phyloP scores from a whole-genome alignment of 2,888 invertebrate genomes.

The Drosophila glabriapex region DNA sequence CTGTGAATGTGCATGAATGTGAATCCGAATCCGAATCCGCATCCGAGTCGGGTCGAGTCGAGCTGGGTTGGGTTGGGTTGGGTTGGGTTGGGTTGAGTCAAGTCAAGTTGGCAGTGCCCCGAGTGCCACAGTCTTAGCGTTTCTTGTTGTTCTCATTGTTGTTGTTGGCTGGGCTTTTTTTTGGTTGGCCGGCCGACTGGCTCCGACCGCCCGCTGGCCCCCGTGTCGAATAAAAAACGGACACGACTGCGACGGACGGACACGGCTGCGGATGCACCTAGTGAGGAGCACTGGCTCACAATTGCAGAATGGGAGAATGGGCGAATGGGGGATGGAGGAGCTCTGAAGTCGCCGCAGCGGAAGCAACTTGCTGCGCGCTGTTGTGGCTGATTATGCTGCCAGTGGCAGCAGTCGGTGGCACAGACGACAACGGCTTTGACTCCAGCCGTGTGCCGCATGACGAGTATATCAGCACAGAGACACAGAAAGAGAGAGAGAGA shows the following conservation, averaged over 20 bases:
- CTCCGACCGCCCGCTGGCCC: constrained; percentile 54
- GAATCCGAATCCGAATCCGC: constrained; percentile 37
- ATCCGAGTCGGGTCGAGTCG: constrained; percentile 31
- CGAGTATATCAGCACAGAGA: constrained; percentile 27
- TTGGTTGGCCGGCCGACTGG: constrained; percentile 43
- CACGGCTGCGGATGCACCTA: constrained; percentile 71
- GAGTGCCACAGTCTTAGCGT: constrained; percentile 1
- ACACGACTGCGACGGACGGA: constrained; percentile 38
- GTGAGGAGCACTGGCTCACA: constrained; percentile 43
- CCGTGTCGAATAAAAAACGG: constrained; percentile 65
- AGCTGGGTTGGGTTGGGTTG: not conserved
- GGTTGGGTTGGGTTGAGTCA: not conserved
- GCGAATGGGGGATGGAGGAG: not conserved
- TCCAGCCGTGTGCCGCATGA: constrained; percentile 51
- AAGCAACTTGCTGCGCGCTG: constrained; percentile 82
- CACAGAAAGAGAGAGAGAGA: not conserved
- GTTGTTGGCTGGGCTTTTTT: constrained; percentile 18
- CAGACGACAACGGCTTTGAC: constrained; percentile 37
- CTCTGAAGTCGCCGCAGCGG: constrained; percentile 78
- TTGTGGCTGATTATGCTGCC: constrained; percentile 84
- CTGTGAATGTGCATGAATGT: constrained; percentile 36
- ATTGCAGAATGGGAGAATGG: constrained; percentile 4
- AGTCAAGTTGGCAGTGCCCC: constrained; percentile 6
- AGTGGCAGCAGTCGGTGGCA: constrained; percentile 60
- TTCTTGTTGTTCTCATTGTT: constrained; percentile 5